These are phyloP conservation scores for Drymodes brunneopygia DNA, from an alignment of 2,113 vertebrate genomes.

Conservation along the genomic window DNA sequence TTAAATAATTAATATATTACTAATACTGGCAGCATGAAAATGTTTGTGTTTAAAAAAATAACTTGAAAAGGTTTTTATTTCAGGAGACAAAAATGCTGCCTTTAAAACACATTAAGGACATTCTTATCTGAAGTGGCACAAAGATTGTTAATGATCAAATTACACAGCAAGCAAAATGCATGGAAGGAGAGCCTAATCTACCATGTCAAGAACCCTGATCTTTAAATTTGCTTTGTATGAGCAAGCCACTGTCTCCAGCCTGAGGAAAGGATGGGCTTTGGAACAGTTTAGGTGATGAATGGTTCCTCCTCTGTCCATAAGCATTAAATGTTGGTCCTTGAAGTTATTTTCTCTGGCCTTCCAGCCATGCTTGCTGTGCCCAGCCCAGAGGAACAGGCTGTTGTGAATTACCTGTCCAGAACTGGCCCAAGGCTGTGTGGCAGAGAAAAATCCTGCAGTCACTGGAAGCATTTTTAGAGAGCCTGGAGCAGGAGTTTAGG, in stretches of 20 bases:
- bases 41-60: background rate
- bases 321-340: background rate
- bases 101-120: background rate
- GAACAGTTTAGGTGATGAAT: background rate
- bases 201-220: background rate
- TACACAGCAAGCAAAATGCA: background rate
- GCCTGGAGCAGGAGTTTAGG: background rate
- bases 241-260: background rate
- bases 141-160: background rate
- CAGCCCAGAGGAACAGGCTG: background rate
- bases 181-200: background rate
- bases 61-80: background rate
- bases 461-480: fast-evolving
- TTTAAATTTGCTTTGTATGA: background rate
- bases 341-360: background rate
- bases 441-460: background rate
- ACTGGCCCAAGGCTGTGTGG: background rate
- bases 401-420: background rate
- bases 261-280: background rate
- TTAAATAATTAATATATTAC: slow-evolving; percentile 51
- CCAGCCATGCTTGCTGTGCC: fast-evolving
- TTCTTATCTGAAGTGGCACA: background rate
- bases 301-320: background rate
- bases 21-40: background rate
- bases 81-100: background rate